phyloP scores from a whole-genome alignment of 2,888 invertebrate genomes.

The Hipparchia sbordonii region DNA sequence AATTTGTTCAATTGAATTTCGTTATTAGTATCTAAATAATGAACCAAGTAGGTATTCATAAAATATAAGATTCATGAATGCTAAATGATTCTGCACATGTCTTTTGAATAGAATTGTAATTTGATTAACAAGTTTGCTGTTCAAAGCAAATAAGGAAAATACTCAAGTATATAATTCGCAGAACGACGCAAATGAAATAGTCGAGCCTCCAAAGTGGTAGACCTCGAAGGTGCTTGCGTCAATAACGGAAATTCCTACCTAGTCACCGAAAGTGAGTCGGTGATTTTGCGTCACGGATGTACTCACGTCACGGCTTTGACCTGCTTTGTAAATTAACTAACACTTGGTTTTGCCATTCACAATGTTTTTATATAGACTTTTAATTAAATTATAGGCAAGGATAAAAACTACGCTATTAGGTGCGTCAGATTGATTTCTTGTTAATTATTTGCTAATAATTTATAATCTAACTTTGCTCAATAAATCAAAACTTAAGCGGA shows the following conservation, averaged over 20 bases:
- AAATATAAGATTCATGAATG: too few species aligned
- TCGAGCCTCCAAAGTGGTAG: conserved; percentile 44
- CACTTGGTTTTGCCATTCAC: conserved; percentile 13
- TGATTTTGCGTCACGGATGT: conserved; percentile 33
- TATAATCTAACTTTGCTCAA: not conserved
- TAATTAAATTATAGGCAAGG: not conserved
- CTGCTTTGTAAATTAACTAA: conserved; percentile 17
- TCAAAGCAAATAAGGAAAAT: conserved; percentile 38
- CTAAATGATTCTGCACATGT: not conserved
- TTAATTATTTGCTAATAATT: not conserved
- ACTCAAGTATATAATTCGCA: conserved; percentile 52
- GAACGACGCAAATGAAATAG: conserved; percentile 38
- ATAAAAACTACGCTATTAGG: not conserved
- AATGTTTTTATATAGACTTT: conserved; percentile 1
- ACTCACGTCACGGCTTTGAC: conserved; percentile 30
- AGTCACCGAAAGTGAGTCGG: conserved; percentile 34
- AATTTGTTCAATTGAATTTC: too few species aligned
- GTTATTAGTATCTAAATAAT: too few species aligned
- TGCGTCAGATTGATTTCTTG: not conserved
- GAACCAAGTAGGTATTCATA: too few species aligned
- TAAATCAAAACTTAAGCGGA: conserved; percentile 50
- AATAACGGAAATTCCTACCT: conserved; percentile 47
- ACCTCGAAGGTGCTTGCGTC: conserved; percentile 43
- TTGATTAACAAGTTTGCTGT: conserved; percentile 1
- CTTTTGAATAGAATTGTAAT: not conserved